Evolutionary conservation across 2,888 invertebrate species (phyloP).

Genomic region (Dromius quadrimaculatus): DNA sequence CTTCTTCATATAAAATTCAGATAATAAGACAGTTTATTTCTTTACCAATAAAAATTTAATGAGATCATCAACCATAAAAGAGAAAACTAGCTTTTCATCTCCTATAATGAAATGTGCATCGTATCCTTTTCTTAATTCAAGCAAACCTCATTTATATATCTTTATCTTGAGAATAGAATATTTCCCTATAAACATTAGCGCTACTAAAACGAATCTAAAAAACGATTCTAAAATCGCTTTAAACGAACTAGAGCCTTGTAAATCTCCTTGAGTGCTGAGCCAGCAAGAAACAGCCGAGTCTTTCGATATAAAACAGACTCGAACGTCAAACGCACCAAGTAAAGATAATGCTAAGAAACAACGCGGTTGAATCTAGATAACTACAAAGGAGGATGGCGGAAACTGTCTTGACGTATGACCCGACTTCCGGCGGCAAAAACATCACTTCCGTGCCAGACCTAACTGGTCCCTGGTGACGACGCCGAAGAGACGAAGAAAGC

Average conservation of each 20-base stretch:
- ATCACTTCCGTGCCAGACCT: constrained; percentile 47
- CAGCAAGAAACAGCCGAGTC: constrained; percentile 15
- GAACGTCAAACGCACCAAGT: constrained; percentile 9
- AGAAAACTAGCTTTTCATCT: constrained; percentile 22
- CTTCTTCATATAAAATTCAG: constrained; percentile 5
- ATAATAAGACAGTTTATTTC: constrained; percentile 26
- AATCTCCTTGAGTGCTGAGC: constrained; percentile 32
- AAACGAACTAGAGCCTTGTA: constrained; percentile 33
- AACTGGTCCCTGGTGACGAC: constrained; percentile 45
- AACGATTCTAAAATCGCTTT: constrained; percentile 32
- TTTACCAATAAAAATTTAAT: constrained; percentile 32
- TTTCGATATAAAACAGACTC: constrained; percentile 45
- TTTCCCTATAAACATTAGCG: constrained; percentile 34
- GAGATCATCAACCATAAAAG: constrained; percentile 26
- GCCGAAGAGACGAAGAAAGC: not conserved
- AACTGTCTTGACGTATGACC: constrained; percentile 52
- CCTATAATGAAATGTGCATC: constrained; percentile 1
- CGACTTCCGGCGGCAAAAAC: constrained; percentile 47
- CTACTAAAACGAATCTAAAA: constrained; percentile 26
- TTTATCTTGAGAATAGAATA: constrained; percentile 19
- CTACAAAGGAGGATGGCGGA: constrained; percentile 42
- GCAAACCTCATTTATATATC: constrained; percentile 13
- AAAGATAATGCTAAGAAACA: constrained; percentile 49
- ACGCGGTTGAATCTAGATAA: constrained; percentile 44
- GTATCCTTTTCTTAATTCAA: constrained; percentile 5